Evolutionary conservation across 2,797 vertebrate species (phyloP).

Genomic region (Morelia viridis): DNA sequence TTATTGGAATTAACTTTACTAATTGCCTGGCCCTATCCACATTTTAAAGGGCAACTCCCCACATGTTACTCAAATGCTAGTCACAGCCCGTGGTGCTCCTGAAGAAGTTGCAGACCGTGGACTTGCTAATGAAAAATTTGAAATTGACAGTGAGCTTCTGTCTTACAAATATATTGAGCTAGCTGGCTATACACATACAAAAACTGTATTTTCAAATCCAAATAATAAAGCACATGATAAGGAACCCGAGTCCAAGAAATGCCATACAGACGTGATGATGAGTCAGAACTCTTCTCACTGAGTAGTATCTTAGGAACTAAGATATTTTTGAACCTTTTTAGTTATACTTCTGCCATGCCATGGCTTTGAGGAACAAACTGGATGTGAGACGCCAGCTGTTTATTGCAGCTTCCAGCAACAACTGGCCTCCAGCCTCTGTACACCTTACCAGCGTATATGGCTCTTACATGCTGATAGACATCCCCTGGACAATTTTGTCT

Average conservation of each 20-base stretch:
- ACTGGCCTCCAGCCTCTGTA: background rate
- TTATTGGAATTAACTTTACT: background rate
- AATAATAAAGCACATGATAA: background rate
- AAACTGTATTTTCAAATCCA: background rate
- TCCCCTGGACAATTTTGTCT: background rate
- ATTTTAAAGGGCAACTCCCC: background rate
- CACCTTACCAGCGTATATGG: background rate
- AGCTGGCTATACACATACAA: background rate
- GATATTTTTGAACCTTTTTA: background rate
- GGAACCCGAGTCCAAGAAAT: background rate
- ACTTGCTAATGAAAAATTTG: background rate
- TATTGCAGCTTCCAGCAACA: background rate
- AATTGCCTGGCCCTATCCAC: background rate
- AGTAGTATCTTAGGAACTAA: background rate
- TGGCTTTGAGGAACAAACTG: background rate
- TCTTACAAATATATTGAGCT: background rate
- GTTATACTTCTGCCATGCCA: background rate
- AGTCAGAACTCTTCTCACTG: background rate
- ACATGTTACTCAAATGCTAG: background rate
- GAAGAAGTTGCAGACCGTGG: background rate
- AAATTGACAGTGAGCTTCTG: background rate
- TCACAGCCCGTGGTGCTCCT: background rate
- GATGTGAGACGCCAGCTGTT: background rate
- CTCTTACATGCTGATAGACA: background rate
- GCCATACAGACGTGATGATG: background rate